phyloP scores from a whole-genome alignment of 2,888 invertebrate genomes.

The Nomada goodeniana region DNA sequence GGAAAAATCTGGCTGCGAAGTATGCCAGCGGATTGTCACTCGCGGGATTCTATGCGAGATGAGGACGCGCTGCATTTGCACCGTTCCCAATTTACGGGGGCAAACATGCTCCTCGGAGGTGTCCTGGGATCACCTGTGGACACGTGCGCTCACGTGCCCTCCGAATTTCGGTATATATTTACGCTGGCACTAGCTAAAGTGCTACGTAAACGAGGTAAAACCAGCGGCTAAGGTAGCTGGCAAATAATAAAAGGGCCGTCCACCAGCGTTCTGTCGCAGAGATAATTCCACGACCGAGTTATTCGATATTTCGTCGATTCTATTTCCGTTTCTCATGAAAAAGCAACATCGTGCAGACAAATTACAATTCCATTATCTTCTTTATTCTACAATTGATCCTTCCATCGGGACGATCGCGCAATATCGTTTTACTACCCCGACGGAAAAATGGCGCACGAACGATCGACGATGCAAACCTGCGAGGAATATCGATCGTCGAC shows the following conservation, averaged over 20 bases:
- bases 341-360: no score
- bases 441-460: neutral
- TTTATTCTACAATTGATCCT: no score
- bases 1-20: slow-evolving; percentile 10
- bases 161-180: slow-evolving; percentile 37
- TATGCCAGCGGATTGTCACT: neutral
- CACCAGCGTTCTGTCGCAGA: slow-evolving; percentile 1
- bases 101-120: slow-evolving; percentile 22
- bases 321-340: no score
- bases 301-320: neutral
- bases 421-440: neutral
- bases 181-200: slow-evolving; percentile 20
- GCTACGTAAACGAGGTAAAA: slow-evolving; percentile 52
- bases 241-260: slow-evolving; percentile 16
- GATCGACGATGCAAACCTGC: slow-evolving; percentile 4
- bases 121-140: slow-evolving; percentile 22
- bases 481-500: neutral
- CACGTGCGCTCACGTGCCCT: slow-evolving; percentile 15
- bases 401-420: neutral
- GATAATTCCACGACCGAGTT: slow-evolving; percentile 20
- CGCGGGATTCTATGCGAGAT: slow-evolving; percentile 8
- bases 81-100: slow-evolving; percentile 42
- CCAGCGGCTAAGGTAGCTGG: neutral
- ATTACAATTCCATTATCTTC: no score
- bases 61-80: slow-evolving; percentile 40